phyloP scores from a whole-genome alignment of 1,140 invertebrate species.

The Streblospio benedicti region DNA sequence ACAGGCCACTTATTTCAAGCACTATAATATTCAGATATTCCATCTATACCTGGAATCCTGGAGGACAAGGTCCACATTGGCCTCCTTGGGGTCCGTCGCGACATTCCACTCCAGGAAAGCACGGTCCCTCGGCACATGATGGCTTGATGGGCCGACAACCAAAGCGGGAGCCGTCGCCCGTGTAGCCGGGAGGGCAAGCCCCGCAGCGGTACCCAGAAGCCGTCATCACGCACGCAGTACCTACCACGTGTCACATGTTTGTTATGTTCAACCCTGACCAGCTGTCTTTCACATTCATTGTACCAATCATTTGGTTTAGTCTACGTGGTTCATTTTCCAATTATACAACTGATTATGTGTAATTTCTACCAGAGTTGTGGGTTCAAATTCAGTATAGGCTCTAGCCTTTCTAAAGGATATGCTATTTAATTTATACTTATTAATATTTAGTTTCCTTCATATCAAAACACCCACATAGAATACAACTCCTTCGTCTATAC shows the following conservation, averaged over 20 bases:
- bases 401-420: background rate
- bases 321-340: background rate
- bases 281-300: background rate
- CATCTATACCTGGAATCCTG: background rate
- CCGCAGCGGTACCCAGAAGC: conserved; percentile 58
- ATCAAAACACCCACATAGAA: too few species aligned
- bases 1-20: background rate
- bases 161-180: conserved; percentile 66
- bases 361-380: background rate
- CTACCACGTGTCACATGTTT: too few species aligned
- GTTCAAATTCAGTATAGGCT: background rate
- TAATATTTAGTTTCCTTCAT: too few species aligned
- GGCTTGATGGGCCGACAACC: conserved; percentile 52
- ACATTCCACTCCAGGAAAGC: conserved; percentile 75
- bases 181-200: conserved; percentile 69
- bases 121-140: conserved; percentile 53
- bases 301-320: background rate
- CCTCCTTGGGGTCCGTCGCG: conserved; percentile 54
- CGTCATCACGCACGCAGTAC: conserved; percentile 68
- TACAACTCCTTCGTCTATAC: too few species aligned
- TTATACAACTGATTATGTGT: background rate
- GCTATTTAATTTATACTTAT: too few species aligned
- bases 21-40: background rate
- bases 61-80: conserved; percentile 39
- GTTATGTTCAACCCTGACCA: too few species aligned